phyloP scores from a whole-genome alignment of 2,797 vertebrate genomes.

The Pantherophis vulpinus region DNA sequence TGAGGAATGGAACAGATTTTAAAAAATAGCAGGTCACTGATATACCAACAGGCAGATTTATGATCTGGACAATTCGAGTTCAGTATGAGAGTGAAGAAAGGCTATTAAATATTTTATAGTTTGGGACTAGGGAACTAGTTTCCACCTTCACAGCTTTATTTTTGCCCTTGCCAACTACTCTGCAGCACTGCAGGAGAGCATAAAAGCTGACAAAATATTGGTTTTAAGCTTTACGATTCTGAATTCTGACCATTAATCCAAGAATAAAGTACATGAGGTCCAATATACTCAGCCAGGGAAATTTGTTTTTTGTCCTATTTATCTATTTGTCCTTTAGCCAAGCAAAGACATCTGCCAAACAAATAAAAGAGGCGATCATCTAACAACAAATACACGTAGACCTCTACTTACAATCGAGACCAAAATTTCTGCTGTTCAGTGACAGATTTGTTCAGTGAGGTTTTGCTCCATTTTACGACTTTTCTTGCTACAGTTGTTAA shows the following conservation, averaged over 20 bases:
- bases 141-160: background rate
- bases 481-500: too few relatives aligned
- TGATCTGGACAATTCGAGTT: background rate
- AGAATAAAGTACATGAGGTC: slow-evolving; percentile 11
- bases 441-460: background rate
- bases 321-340: background rate
- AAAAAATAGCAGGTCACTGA: background rate
- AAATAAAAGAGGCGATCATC: background rate
- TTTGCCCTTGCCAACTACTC: background rate
- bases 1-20: background rate
- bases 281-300: slow-evolving; percentile 31
- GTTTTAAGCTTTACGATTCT: slow-evolving; percentile 17
- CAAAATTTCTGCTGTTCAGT: background rate
- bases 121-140: background rate
- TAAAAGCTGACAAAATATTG: slow-evolving; percentile 35
- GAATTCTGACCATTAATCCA: slow-evolving; percentile 43
- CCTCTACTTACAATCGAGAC: background rate
- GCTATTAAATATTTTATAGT: background rate
- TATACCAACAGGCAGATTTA: background rate
- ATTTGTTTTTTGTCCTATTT: background rate
- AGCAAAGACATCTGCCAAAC: background rate
- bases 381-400: background rate
- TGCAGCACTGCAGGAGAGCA: slow-evolving; percentile 19
- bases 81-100: background rate
- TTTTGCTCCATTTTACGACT: background rate